Percentiles rank a stretch among this genome's conserved stretches.
Evolutionary conservation across 2,113 vertebrate genomes (phyloP).

Genomic region (Actinemys pallida): DNA sequence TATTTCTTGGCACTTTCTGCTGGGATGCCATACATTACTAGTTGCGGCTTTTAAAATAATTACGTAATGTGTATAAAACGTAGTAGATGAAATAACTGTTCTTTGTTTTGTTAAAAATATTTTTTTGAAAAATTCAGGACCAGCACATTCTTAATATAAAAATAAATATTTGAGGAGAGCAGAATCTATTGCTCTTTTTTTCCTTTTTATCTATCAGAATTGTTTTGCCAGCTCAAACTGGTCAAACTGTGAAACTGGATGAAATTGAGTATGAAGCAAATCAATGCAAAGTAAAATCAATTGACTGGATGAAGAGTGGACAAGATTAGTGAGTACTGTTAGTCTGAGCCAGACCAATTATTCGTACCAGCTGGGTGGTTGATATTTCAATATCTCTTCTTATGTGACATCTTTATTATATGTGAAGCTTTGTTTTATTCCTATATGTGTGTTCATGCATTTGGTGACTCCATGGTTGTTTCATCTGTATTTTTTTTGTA

Average conservation of each 20-base stretch:
- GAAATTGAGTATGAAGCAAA: background rate
- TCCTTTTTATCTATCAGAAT: background rate
- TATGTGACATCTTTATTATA: accelerated
- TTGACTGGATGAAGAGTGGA: background rate
- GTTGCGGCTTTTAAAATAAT: background rate
- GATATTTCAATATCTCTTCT: background rate
- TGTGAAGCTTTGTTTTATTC: background rate
- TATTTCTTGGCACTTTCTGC: background rate
- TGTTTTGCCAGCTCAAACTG: background rate
- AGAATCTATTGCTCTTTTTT: background rate
- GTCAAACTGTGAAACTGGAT: background rate
- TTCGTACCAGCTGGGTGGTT: background rate
- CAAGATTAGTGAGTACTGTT: background rate
- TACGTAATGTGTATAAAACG: background rate
- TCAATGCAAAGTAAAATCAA: background rate
- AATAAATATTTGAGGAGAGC: background rate
- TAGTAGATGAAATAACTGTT: background rate
- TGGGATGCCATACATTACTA: background rate
- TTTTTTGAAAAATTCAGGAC: background rate
- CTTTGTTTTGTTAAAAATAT: background rate
- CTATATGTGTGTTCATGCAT: background rate
- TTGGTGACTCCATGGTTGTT: accelerated
- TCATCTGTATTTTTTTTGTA: background rate
- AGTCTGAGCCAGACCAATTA: background rate
- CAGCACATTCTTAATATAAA: background rate